Evolutionary conservation across 2,797 vertebrate genomes (phyloP).

Genomic region (Bufotes viridis): DNA sequence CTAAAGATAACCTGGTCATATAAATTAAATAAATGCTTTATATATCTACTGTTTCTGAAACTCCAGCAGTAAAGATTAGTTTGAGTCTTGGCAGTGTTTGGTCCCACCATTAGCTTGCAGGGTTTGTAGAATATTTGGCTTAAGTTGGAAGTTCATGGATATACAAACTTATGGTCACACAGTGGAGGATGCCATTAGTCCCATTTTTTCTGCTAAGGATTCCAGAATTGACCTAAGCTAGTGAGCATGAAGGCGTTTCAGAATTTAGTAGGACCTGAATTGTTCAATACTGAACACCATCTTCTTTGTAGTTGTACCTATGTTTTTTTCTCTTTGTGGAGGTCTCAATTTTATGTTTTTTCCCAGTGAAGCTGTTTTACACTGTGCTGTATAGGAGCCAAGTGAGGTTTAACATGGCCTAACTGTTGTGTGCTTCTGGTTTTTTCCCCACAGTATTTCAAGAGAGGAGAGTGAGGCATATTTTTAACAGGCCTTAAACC

Average conservation of each 20-base stretch:
- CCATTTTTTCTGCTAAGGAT: not conserved
- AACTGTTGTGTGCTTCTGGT: constrained; percentile 74
- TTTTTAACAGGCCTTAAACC: constrained; percentile 64
- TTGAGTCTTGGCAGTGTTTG: not conserved
- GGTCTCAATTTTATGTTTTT: not conserved
- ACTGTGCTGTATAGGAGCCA: constrained; percentile 4
- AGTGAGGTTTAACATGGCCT: constrained; percentile 11
- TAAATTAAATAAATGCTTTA: no score
- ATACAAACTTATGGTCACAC: not conserved
- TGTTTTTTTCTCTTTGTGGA: not conserved
- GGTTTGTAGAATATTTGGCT: not conserved
- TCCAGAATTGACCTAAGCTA: not conserved
- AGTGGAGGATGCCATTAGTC: not conserved
- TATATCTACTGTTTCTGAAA: no score
- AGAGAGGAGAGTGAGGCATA: not conserved
- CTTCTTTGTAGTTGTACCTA: not conserved
- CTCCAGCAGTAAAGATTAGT: no score
- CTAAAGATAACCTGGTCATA: not conserved
- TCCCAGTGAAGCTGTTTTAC: constrained; percentile 14
- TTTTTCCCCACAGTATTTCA: constrained; percentile 78
- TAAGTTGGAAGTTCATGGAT: not conserved
- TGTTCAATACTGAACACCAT: not conserved
- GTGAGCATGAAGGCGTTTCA: not conserved
- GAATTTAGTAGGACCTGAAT: not conserved
- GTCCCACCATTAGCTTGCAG: not conserved